phyloP scores from a whole-genome alignment of 1,140 invertebrate genomes.

The Myzus persicae region DNA sequence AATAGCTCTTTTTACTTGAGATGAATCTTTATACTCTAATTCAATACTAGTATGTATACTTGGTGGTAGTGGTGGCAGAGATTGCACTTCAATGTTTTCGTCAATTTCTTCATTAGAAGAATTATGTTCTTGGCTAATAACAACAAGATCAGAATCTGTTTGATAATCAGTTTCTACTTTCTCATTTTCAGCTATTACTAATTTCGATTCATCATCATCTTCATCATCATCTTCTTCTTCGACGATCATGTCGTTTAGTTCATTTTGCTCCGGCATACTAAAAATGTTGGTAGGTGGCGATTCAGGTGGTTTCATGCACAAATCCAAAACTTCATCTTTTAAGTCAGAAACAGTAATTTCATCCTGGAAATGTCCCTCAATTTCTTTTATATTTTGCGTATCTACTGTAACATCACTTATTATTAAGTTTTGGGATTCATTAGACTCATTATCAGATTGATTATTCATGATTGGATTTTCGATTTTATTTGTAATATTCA shows the following conservation, averaged over 20 bases:
- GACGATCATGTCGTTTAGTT: constrained; percentile 60
- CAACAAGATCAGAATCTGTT: not conserved
- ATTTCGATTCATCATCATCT: constrained; percentile 56
- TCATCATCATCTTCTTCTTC: constrained; percentile 65
- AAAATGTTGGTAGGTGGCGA: constrained; percentile 64
- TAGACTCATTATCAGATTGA: not conserved
- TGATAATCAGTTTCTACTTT: constrained; percentile 28
- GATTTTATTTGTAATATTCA: not conserved
- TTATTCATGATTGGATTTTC: not conserved
- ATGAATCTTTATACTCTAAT: not conserved
- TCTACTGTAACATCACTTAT: not conserved
- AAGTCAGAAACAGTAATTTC: constrained; percentile 18
- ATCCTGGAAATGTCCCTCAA: not conserved
- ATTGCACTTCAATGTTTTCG: not conserved
- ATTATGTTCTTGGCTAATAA: constrained; percentile 1
- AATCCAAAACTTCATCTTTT: constrained; percentile 67
- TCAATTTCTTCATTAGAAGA: not conserved
- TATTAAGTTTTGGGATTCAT: not conserved
- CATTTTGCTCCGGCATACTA: not conserved
- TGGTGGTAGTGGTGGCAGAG: not conserved
- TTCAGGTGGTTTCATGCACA: constrained; percentile 67
- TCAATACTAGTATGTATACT: not conserved
- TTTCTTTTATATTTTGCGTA: not conserved
- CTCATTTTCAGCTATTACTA: constrained; percentile 22
- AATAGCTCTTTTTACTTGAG: not conserved